Percentiles rank a stretch among this genome's conserved stretches.
These are phyloP conservation scores for Onthophagus sagittarius DNA, from an alignment of 2,888 invertebrate genomes.

Conservation along the genomic window DNA sequence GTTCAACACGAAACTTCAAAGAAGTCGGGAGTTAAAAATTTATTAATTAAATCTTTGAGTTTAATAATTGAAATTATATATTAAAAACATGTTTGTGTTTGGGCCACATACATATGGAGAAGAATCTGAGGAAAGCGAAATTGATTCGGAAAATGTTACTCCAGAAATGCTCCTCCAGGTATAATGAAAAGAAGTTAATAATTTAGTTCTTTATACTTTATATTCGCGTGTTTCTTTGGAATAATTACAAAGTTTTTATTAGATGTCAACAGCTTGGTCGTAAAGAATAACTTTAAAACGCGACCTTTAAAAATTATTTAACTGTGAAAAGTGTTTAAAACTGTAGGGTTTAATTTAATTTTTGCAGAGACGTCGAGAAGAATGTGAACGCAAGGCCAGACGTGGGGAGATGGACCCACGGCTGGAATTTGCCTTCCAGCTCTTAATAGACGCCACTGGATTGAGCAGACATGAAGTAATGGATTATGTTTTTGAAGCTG, in stretches of 20 bases:
- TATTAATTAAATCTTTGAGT: neutral
- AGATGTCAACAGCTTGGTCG: neutral
- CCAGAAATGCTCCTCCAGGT: conserved; percentile 39
- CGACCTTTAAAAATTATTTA: neutral
- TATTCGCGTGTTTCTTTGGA: neutral
- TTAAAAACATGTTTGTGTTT: conserved; percentile 40
- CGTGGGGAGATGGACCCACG: conserved; percentile 91
- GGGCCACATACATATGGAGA: conserved; percentile 34
- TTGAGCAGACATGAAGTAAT: conserved; percentile 79
- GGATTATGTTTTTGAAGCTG: conserved; percentile 87
- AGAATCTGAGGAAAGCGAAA: conserved; percentile 34
- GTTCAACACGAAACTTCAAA: neutral
- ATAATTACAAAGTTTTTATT: neutral
- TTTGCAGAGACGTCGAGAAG: conserved; percentile 71
- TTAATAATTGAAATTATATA: conserved; percentile 9
- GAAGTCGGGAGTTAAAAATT: neutral
- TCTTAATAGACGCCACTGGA: conserved; percentile 79
- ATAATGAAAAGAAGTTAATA: conserved; percentile 14
- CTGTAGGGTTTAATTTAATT: neutral
- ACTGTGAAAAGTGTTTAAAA: neutral
- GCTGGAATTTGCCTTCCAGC: conserved; percentile 85
- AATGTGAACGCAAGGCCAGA: conserved; percentile 87
- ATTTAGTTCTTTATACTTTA: neutral
- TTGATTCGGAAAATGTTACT: conserved; percentile 35
- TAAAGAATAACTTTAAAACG: neutral